These are phyloP conservation scores for Sebastes vulpes DNA, from an alignment of 2,797 vertebrate genomes.

Conservation along the genomic window DNA sequence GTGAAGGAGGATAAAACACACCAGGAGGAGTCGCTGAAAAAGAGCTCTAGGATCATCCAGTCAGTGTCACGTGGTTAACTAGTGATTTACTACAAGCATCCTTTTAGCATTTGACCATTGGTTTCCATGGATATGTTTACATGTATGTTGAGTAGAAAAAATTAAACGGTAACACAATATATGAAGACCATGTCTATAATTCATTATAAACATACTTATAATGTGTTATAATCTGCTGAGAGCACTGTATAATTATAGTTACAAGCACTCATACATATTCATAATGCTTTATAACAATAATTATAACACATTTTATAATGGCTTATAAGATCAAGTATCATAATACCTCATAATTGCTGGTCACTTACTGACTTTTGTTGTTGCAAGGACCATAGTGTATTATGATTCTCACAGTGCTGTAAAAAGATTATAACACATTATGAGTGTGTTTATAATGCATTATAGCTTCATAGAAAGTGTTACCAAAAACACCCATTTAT, in stretches of 20 bases:
- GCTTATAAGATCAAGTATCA: background rate
- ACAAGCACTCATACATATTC: background rate
- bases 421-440: background rate
- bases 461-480: background rate
- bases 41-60: background rate
- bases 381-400: background rate
- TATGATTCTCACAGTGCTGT: background rate
- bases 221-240: background rate
- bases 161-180: background rate
- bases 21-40: background rate
- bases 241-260: background rate
- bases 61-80: background rate
- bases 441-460: background rate
- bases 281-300: background rate
- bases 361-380: background rate
- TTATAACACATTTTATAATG: background rate
- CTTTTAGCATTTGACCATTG: background rate
- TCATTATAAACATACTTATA: background rate
- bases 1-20: background rate
- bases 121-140: background rate
- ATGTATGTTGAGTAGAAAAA: background rate
- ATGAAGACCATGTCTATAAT: background rate
- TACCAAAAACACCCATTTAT: background rate
- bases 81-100: background rate
- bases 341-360: background rate